Evolutionary conservation across 1,140 invertebrate species (phyloP), one percentile per base, ranked within the genome.

Genomic region (Ceratosolen fusciceps): DNA sequence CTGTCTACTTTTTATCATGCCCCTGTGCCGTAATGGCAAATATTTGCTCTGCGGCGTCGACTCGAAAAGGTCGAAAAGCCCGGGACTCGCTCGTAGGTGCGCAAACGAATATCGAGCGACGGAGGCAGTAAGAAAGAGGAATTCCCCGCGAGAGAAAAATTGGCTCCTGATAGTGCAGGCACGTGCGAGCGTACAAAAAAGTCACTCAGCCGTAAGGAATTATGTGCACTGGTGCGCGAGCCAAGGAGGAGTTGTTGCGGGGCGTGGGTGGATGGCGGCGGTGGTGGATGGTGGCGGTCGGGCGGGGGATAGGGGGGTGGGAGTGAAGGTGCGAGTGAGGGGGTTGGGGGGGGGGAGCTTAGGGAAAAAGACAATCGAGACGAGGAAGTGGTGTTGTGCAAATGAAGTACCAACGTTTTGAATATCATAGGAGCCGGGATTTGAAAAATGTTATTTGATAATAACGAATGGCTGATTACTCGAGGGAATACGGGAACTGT

Each of bases 1-100:
- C 39, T 62, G 56, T 37, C 26, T 52, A 26, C 12, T 10, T 58
- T n/a, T n/a, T n/a, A n/a, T n/a, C 3, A 16, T 34, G 31, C 37
- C 52, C 31, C 47, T 58, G 16, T 58, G 16, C 19, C 74, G 21
- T 29, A 24, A 31, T 78, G 58, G 75, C 80, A 84, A 84, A 84
- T 84, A 86, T 86, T 86, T 84, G 83, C 74, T 83, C 82, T 83
- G 82, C 65, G 83, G 82, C 82, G 83, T 83, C 74, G 72, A 75
- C 65, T 82, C 77, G 80, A 81, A 82, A 60, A 71, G 52, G 75
- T 78, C 37, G 67, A 70, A 58, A 60, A 70, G 68, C 54, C n/a
- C 68, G 52, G 70, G 71, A 77, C 47, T 71, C 37, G 31, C 12
- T 67, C 26, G 47, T 43, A 62, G n/a, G 31, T n/a, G 67, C 4